A percentile compares a stretch with the other conserved stretches of the same genome.
These are phyloP conservation scores for Germaria angustata DNA, from an alignment of 2,888 invertebrate species.

Conservation along the genomic window DNA sequence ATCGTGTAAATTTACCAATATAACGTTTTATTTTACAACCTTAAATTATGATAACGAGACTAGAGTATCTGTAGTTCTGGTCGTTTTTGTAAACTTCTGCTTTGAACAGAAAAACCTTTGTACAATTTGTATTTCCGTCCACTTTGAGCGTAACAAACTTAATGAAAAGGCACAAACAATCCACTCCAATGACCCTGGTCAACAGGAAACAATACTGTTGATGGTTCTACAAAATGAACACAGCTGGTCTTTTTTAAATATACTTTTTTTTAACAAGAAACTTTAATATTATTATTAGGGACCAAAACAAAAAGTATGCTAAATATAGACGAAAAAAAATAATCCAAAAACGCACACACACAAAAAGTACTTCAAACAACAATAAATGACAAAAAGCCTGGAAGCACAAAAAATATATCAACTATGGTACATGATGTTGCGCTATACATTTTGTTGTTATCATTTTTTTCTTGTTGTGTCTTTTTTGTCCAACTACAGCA, in stretches of 20 bases:
- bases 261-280: neutral
- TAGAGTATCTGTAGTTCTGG: too few relatives aligned
- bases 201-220: conserved; percentile 8
- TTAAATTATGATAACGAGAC: too few relatives aligned
- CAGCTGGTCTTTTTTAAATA: neutral
- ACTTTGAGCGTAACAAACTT: neutral
- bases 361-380: neutral
- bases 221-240: neutral
- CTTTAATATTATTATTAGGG: neutral
- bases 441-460: neutral
- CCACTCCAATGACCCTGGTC: neutral
- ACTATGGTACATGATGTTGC: neutral
- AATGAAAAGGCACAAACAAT: neutral
- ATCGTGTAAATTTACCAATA: too few relatives aligned
- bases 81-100: too few relatives aligned
- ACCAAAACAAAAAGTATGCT: neutral
- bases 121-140: neutral
- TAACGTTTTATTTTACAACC: too few relatives aligned
- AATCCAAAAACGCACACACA: neutral
- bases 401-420: conserved; percentile 12
- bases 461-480: neutral
- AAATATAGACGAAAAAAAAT: neutral
- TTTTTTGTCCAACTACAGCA: neutral
- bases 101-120: too few relatives aligned
- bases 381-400: conserved; percentile 35